Percentiles rank a stretch among this genome's conserved stretches.
phyloP scores from a whole-genome alignment of 2,888 invertebrate species.

The Drosophila pegasa region DNA sequence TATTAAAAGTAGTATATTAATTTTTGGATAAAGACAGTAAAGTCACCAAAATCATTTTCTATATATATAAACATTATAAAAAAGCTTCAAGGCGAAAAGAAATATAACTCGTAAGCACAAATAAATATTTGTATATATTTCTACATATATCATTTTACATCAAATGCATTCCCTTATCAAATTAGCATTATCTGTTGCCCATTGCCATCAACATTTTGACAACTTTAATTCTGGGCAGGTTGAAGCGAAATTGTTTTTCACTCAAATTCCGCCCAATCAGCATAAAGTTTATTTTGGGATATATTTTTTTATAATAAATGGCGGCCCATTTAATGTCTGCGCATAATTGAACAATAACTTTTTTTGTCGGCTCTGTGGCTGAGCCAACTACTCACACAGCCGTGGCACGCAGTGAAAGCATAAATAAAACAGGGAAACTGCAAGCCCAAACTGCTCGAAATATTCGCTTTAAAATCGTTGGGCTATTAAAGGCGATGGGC shows the following conservation, averaged over 20 bases:
- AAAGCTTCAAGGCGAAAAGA: too few species aligned
- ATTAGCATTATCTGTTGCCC: neutral
- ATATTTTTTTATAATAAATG: constrained; percentile 28
- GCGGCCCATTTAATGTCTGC: constrained; percentile 33
- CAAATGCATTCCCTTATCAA: neutral
- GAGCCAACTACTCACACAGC: constrained; percentile 29
- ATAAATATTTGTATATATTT: too few species aligned
- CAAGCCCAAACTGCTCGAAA: constrained; percentile 7
- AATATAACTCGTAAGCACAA: too few species aligned
- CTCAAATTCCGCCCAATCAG: constrained; percentile 24
- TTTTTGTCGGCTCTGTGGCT: constrained; percentile 1
- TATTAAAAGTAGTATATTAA: too few species aligned
- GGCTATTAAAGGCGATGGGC: constrained; percentile 35
- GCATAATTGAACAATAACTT: constrained; percentile 41
- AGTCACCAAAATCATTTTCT: too few species aligned
- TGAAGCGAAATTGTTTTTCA: neutral
- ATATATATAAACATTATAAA: too few species aligned
- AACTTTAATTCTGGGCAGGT: neutral
- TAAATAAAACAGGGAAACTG: constrained; percentile 50
- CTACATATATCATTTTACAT: neutral
- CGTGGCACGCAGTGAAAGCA: constrained; percentile 44
- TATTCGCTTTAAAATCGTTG: constrained; percentile 51
- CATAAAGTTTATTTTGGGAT: constrained; percentile 14
- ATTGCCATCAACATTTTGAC: neutral
- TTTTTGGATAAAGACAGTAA: too few species aligned